Evolutionary conservation across 2,113 vertebrate genomes (phyloP).

Genomic region (Labeo rohita): DNA sequence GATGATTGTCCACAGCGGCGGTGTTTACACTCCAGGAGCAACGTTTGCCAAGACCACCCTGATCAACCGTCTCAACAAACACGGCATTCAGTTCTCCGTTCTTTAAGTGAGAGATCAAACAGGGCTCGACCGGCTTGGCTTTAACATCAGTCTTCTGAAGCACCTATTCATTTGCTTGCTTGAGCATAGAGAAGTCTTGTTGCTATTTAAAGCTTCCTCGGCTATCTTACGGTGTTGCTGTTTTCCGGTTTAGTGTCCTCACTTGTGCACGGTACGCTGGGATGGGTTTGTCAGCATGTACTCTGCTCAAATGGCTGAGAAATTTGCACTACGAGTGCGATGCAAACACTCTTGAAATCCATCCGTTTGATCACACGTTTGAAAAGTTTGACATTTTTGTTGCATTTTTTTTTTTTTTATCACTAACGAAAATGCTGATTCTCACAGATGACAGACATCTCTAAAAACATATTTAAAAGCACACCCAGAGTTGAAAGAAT

Average conservation of each 20-base stretch:
- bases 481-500: conserved; percentile 11
- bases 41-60: conserved; percentile 89
- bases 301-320: conserved; percentile 22
- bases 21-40: conserved; percentile 92
- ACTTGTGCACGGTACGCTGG: not conserved
- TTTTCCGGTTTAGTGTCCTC: conserved; percentile 4
- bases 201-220: not conserved
- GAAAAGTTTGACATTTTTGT: not conserved
- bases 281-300: conserved; percentile 15
- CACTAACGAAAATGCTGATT: not conserved
- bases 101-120: conserved; percentile 55
- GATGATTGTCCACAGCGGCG: conserved; percentile 80
- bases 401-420: not conserved
- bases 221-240: not conserved
- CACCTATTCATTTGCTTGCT: conserved; percentile 42
- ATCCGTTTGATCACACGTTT: not conserved
- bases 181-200: not conserved
- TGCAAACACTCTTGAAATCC: not conserved
- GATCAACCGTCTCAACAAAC: conserved; percentile 87
- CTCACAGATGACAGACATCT: not conserved
- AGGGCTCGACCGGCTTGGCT: not conserved
- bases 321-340: conserved; percentile 1
- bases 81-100: conserved; percentile 89
- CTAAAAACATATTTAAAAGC: conserved; percentile 1
- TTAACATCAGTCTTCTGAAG: conserved; percentile 51